Conservation (phyloP, 2,888 invertebrate species). For the Mesorhabditis sp. region DNA sequence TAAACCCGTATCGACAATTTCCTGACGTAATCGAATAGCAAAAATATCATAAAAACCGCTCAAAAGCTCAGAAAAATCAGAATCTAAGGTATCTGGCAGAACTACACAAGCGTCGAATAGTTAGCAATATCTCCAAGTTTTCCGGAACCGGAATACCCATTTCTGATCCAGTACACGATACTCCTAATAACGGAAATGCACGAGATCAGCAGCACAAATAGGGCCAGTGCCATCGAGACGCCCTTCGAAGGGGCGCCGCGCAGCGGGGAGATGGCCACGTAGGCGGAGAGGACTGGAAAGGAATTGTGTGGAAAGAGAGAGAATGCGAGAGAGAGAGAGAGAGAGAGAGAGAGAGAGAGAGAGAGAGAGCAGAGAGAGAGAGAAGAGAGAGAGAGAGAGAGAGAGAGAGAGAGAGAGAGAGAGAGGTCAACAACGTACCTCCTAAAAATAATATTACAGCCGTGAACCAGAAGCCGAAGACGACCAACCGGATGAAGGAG, state of each 20-base stretch:
- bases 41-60: too few relatives aligned
- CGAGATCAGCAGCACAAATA: neutral
- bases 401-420: too few relatives aligned
- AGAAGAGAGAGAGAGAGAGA: too few relatives aligned
- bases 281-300: slow-evolving; percentile 3
- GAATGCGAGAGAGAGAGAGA: too few relatives aligned
- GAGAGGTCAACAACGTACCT: neutral
- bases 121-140: neutral
- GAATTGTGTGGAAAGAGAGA: too few relatives aligned
- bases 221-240: neutral
- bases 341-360: too few relatives aligned
- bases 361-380: too few relatives aligned
- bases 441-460: neutral
- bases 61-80: too few relatives aligned
- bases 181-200: neutral
- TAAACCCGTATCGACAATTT: too few relatives aligned
- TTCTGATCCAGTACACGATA: neutral
- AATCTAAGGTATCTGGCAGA: too few relatives aligned
- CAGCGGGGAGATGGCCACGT: slow-evolving; percentile 1
- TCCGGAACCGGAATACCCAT: neutral
- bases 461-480: slow-evolving; percentile 2
- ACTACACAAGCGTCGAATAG: neutral
- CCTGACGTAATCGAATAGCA: too few relatives aligned
- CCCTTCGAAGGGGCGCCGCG: slow-evolving; percentile 1
- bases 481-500: neutral